Percentiles rank a stretch among this genome's conserved stretches.
Evolutionary conservation across 2,113 vertebrate genomes (phyloP).

Genomic region (Odontophorus gujanensis): DNA sequence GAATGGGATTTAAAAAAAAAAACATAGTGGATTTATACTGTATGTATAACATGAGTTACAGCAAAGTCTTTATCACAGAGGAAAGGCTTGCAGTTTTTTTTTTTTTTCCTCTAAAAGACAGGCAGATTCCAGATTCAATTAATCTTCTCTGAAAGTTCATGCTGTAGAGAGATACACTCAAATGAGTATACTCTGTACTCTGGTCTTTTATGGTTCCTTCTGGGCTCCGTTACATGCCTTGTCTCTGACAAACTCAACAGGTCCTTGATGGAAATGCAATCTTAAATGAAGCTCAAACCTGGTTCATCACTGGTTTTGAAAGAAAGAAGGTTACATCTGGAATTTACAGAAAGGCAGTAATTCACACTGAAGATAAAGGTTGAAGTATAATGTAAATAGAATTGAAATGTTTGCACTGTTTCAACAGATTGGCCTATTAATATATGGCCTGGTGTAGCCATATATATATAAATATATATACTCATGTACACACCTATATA

Average conservation of each 20-base stretch:
- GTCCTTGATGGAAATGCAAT: conserved; percentile 15
- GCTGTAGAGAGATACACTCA: not conserved
- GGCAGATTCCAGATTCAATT: conserved; percentile 15
- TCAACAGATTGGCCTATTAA: conserved; percentile 32
- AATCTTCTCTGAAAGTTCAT: conserved; percentile 20
- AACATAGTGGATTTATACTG: not conserved
- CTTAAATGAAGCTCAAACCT: not conserved
- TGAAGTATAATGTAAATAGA: conserved; percentile 35
- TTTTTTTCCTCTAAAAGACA: not conserved
- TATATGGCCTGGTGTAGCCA: not conserved
- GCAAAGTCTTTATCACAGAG: not conserved
- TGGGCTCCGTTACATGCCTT: not conserved
- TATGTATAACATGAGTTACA: not conserved
- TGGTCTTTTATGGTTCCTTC: not conserved
- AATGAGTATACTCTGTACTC: not conserved
- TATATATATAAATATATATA: not conserved
- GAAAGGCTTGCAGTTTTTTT: not conserved
- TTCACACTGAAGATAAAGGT: conserved; percentile 34
- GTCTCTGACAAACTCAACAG: not conserved
- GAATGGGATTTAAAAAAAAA: not conserved
- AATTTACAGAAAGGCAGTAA: conserved; percentile 27
- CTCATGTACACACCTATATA: not conserved
- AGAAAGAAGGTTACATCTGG: conserved; percentile 21
- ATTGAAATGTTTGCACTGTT: conserved; percentile 30
- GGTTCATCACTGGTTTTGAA: conserved; percentile 5